Conservation (phyloP, 1,140 invertebrate species). For the Drosophila littoralis region DNA sequence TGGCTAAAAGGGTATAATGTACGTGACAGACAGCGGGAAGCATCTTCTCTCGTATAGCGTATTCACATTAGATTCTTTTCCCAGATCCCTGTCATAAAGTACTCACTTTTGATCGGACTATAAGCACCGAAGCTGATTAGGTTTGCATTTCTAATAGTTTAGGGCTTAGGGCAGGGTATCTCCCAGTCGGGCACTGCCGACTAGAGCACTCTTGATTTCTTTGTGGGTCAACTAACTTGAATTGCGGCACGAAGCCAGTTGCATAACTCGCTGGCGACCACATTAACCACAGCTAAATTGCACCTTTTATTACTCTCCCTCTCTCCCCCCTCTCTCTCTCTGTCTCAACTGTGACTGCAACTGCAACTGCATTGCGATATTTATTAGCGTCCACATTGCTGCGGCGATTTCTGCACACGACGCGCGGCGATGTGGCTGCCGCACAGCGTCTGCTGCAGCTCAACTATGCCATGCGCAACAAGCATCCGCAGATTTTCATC, state of each 20-base stretch:
- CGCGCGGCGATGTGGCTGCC: conserved; percentile 85
- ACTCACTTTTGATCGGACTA: no score
- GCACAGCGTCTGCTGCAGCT: conserved; percentile 87
- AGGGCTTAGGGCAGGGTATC: not conserved
- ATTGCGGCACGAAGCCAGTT: conserved; percentile 28
- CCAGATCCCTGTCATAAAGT: no score
- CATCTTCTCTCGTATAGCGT: no score
- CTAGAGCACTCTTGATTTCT: not conserved
- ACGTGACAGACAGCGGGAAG: no score
- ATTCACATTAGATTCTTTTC: no score
- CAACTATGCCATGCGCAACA: conserved; percentile 88
- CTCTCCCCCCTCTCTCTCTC: not conserved
- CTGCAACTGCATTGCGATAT: conserved; percentile 18
- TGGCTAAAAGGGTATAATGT: no score
- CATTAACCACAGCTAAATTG: conserved; percentile 23
- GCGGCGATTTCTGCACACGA: conserved; percentile 84
- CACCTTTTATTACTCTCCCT: conserved; percentile 4
- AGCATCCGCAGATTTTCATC: conserved; percentile 88
- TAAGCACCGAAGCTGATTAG: no score
- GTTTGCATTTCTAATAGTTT: no score
- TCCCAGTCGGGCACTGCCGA: not conserved
- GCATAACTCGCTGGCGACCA: conserved; percentile 41
- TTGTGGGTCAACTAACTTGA: conserved; percentile 28
- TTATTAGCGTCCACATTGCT: conserved; percentile 57
- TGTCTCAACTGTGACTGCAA: conserved; percentile 1